These are phyloP conservation scores for Phaedon cochleariae DNA, from an alignment of 2,888 invertebrate genomes.

Conservation along the genomic window DNA sequence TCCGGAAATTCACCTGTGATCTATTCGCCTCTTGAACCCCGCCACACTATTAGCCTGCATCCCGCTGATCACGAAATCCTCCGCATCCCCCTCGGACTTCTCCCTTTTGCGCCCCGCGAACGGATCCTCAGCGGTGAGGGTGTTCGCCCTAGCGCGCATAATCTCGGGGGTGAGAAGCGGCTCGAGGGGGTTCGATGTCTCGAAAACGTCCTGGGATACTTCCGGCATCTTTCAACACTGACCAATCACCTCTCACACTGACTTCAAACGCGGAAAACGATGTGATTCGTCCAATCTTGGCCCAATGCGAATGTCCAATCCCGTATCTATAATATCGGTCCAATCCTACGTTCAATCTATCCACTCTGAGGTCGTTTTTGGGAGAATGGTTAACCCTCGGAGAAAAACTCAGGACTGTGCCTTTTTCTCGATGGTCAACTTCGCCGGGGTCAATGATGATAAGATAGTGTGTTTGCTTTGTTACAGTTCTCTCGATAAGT, in stretches of 20 bases:
- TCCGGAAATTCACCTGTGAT: conserved; percentile 73
- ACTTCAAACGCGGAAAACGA: not conserved
- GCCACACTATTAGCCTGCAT: conserved; percentile 2
- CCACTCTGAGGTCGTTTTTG: too few species aligned
- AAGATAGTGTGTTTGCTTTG: too few species aligned
- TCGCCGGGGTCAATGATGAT: too few species aligned
- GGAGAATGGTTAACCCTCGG: too few species aligned
- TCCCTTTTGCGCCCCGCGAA: conserved; percentile 23
- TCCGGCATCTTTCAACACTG: conserved; percentile 65
- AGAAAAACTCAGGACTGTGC: too few species aligned
- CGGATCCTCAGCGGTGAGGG: conserved; percentile 36
- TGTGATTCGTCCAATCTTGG: too few species aligned
- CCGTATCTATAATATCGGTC: too few species aligned
- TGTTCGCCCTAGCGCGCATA: conserved; percentile 68
- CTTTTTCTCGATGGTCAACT: too few species aligned
- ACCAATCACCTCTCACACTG: conserved; percentile 6
- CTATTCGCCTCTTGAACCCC: conserved; percentile 63
- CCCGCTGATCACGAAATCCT: conserved; percentile 22
- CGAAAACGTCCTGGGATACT: conserved; percentile 63
- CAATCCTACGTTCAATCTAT: too few species aligned
- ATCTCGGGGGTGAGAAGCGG: conserved; percentile 65
- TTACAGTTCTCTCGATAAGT: too few species aligned
- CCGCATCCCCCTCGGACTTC: conserved; percentile 32
- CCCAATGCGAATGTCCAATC: too few species aligned
- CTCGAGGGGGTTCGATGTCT: conserved; percentile 66